Base-by-base conservation (phyloP, 1,140 invertebrate genomes). In the Hylaeus anthracinus region DNA sequence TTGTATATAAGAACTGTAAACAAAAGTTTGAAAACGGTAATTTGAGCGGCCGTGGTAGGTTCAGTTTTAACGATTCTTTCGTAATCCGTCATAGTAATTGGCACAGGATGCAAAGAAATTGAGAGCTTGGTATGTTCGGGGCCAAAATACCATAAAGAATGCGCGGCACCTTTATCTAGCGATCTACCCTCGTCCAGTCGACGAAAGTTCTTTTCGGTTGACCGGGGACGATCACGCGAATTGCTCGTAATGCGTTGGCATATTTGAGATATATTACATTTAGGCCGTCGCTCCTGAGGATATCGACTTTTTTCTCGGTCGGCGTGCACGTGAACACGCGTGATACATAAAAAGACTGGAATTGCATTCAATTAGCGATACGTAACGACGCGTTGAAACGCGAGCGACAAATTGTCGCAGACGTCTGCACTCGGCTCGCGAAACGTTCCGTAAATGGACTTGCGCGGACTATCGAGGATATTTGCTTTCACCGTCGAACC, bases 401-500 rank as follows among this genome's bases (percentile, higher is more conserved):
- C 41, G 39, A 65, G 39, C 39, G 14, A 56, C 55, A 15, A 15
- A 56, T 56, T 56, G 15, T 15, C 55, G 15, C 12, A 41, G 39
- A 26, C 26, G 26, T 26, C 26, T 63, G 39, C 1, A 1, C 5
- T 12, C 26, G 61, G 9, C 37, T 39, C 41, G 61, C 45, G 37
- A 63, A 41, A 39, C 61, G 61, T 41, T 63, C 26, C 39, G 39
- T 10, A 14, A 41, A 63, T 10, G 39, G 39, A 41, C 14, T 63
- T 41, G 10, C 61, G 4, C 3, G 39, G 12, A 64, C 39, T 26
- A 12, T 43, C 61, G 61, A 26, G 39, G 1, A 2, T 15, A 1
- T 67, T 67, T 51, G 43, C 65, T 67, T 67, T 67, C 65, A 45
- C 26, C 65, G 65, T 67, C 65, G 65, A 66, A 66, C 45, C 64